phyloP scores from a whole-genome alignment of 2,888 invertebrate species.

The Linyphia triangularis region DNA sequence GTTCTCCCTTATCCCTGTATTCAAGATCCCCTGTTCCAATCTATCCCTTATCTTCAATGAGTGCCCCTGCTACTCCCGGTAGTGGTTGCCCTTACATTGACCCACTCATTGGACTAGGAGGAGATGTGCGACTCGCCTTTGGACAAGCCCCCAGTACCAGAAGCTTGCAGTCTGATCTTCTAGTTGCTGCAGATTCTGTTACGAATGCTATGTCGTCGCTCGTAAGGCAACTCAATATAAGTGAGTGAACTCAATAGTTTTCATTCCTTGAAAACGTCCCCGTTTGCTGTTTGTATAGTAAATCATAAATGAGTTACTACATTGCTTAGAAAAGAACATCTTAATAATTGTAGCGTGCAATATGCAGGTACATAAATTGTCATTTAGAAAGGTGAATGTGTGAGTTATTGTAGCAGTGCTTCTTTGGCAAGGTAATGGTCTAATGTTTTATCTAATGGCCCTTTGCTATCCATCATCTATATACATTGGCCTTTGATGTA shows the following conservation, averaged over 20 bases:
- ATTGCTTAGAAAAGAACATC: too few relatives aligned
- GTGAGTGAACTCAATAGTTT: conserved; percentile 73
- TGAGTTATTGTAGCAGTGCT: too few relatives aligned
- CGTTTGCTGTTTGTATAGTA: background rate
- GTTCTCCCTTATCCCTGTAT: conserved; percentile 82
- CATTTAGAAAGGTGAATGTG: too few relatives aligned
- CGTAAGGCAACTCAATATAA: conserved; percentile 96
- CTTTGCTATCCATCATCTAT: too few relatives aligned
- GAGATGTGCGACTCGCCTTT: conserved; percentile 66
- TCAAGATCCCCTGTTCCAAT: conserved; percentile 78
- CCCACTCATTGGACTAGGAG: conserved; percentile 77
- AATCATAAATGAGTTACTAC: too few relatives aligned
- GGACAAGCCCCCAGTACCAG: conserved; percentile 51
- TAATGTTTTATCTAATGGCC: too few relatives aligned
- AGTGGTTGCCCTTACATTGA: conserved; percentile 78
- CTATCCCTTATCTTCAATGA: conserved; percentile 77
- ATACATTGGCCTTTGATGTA: too few relatives aligned
- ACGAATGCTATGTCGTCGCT: conserved; percentile 98
- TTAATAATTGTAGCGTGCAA: too few relatives aligned
- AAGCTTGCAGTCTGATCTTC: conserved; percentile 84
- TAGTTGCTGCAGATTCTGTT: conserved; percentile 97
- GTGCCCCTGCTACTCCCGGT: conserved; percentile 79
- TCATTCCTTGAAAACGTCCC: background rate
- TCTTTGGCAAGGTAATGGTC: too few relatives aligned
- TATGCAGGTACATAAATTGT: too few relatives aligned